These are phyloP conservation scores for Osmoderma eremita DNA, from an alignment of 2,888 invertebrate species.

Conservation along the genomic window DNA sequence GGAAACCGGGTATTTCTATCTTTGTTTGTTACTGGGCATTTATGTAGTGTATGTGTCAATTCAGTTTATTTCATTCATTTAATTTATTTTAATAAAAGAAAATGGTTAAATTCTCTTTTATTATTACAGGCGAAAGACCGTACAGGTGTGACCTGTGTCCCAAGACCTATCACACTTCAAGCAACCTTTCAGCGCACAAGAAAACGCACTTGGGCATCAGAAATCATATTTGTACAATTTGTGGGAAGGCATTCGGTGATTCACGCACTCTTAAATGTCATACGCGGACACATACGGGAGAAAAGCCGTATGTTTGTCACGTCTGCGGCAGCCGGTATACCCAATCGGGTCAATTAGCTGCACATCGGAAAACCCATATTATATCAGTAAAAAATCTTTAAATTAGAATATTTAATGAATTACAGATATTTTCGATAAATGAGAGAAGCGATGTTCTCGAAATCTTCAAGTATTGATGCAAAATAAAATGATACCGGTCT, in stretches of 20 bases:
- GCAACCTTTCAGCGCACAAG: conserved; percentile 60
- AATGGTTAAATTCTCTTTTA: not conserved
- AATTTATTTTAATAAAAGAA: too few relatives aligned
- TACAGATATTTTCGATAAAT: too few relatives aligned
- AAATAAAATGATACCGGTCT: too few relatives aligned
- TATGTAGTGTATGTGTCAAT: too few relatives aligned
- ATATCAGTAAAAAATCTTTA: too few relatives aligned
- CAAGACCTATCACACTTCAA: conserved; percentile 60
- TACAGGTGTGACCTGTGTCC: conserved; percentile 58
- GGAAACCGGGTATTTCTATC: too few relatives aligned
- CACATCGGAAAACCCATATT: conserved; percentile 57
- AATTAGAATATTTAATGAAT: too few relatives aligned
- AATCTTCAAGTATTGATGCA: too few relatives aligned
- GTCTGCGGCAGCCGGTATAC: conserved; percentile 58
- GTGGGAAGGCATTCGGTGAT: conserved; percentile 59
- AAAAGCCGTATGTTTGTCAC: conserved; percentile 58
- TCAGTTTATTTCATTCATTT: too few relatives aligned
- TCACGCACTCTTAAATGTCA: conserved; percentile 58
- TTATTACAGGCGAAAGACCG: conserved; percentile 57
- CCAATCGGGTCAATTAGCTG: conserved; percentile 60
- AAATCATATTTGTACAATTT: conserved; percentile 57
- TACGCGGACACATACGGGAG: conserved; percentile 59
- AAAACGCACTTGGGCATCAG: conserved; percentile 57
- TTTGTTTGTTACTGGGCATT: too few relatives aligned
- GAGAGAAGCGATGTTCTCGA: too few relatives aligned